Percentiles rank a stretch among this genome's conserved stretches.
Conservation (phyloP, 2,113 vertebrate species). For the Anolis carolinensis region DNA sequence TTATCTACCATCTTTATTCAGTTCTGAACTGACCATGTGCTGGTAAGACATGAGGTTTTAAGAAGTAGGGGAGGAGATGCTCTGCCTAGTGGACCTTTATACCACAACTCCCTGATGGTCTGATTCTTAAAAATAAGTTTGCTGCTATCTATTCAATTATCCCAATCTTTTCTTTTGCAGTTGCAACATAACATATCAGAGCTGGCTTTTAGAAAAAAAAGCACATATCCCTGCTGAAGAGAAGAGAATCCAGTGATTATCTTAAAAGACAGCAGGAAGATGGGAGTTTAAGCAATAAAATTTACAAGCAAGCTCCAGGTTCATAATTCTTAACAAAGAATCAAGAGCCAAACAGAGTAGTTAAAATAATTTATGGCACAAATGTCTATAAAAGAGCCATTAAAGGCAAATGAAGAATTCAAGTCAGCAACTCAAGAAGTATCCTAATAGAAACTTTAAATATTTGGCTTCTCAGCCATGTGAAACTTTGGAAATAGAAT, state of each 20-base stretch:
- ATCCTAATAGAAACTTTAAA: slow-evolving; percentile 55
- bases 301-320: slow-evolving; percentile 16
- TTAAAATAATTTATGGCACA: slow-evolving; percentile 57
- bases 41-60: no score
- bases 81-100: no score
- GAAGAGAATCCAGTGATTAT: slow-evolving; percentile 5
- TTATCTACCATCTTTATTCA: no score
- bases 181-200: neutral
- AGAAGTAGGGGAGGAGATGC: no score
- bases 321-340: slow-evolving; percentile 57
- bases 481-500: slow-evolving; percentile 44
- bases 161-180: neutral
- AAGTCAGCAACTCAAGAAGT: slow-evolving; percentile 25
- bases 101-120: no score
- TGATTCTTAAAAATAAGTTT: neutral
- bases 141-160: neutral
- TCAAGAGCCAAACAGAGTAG: slow-evolving; percentile 46
- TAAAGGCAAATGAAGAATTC: slow-evolving; percentile 42
- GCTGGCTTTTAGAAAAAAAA: slow-evolving; percentile 26
- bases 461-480: slow-evolving; percentile 23
- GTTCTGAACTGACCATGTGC: no score
- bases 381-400: slow-evolving; percentile 49
- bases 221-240: slow-evolving; percentile 6
- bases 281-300: slow-evolving; percentile 44
- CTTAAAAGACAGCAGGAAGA: slow-evolving; percentile 27